phyloP scores from a whole-genome alignment of 2,113 vertebrate genomes.

The Ochotona curzoniae region DNA sequence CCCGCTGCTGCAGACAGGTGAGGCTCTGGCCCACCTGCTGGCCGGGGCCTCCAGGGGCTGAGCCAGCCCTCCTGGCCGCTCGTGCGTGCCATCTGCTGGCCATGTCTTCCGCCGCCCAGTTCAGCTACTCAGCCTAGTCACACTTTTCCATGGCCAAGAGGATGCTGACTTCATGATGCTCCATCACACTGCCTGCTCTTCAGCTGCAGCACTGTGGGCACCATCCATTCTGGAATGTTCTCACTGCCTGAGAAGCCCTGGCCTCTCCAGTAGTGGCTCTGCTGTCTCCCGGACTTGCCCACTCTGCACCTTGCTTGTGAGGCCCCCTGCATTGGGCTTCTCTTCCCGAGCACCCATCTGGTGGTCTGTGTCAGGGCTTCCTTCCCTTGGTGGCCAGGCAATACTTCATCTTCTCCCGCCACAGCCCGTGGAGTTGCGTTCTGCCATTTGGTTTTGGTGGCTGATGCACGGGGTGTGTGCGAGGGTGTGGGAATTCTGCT shows the following conservation, averaged over 20 bases:
- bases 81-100: not conserved
- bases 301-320: not conserved
- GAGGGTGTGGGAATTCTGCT: fast-evolving
- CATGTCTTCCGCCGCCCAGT: fast-evolving
- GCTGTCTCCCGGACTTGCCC: no score
- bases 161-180: not conserved
- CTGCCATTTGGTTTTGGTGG: no score
- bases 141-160: no score
- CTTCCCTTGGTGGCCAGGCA: not conserved
- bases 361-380: not conserved
- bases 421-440: no score
- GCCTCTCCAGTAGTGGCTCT: not conserved
- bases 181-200: no score
- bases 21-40: no score
- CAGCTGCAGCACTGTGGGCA: not conserved
- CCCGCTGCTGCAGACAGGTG: no score
- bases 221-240: not conserved
- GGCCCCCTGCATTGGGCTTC: not conserved
- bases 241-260: not conserved
- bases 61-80: not conserved
- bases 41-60: not conserved
- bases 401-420: not conserved
- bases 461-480: no score
- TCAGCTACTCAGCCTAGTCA: no score
- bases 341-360: fast-evolving